Evolutionary conservation across 2,888 invertebrate genomes (phyloP), one percentile per base, ranked within the genome.

Genomic region (Cerceris rybyensis): DNA sequence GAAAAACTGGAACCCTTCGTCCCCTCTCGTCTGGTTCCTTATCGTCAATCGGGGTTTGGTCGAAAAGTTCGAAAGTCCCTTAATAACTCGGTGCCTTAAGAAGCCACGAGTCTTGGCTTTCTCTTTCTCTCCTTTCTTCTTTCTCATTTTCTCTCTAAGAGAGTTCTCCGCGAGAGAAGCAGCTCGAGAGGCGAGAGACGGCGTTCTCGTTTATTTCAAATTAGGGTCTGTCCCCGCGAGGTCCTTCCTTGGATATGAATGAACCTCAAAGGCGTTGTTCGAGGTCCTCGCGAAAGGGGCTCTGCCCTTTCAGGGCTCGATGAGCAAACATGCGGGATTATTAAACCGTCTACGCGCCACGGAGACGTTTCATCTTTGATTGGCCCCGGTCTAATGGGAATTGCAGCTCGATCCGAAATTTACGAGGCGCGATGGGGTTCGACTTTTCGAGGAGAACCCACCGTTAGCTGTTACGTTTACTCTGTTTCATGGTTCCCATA

Each of bases 271-370:
- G 88, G 88, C 87, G 85, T 87, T 84, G 85, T 82, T 87, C 84
- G 81, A 77, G 74, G 78, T 67, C 65, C 67, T 75, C 70, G 65
- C 61, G 64, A 64, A 60, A 64, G 70, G 60, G 43, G 63, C 52
- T 75, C 55, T 50, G 66, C 78, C 81, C 75, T 78, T 69, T 71
- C 54, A 28, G 65, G 68, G 50, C 60, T 64, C 66, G 75, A 46
- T 82, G 82, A 80, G 89, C 89, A 90, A 90, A 90, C 91, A 91
- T 82, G 86, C 86, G 86, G 83, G 88, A 90, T 91, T 90, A 90
- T 91, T 91, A 89, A 90, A 87, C 85, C 87, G 83, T 85, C 88
- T 86, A 72, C 85, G 76, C 64, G 74, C 74, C 67, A 65, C 80
- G 67, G 77, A 80, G 82, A 83, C 87, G 87, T 87, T 89, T 87